These are phyloP conservation scores for Pammene fasciana DNA, from an alignment of 2,888 invertebrate genomes.

Conservation along the genomic window DNA sequence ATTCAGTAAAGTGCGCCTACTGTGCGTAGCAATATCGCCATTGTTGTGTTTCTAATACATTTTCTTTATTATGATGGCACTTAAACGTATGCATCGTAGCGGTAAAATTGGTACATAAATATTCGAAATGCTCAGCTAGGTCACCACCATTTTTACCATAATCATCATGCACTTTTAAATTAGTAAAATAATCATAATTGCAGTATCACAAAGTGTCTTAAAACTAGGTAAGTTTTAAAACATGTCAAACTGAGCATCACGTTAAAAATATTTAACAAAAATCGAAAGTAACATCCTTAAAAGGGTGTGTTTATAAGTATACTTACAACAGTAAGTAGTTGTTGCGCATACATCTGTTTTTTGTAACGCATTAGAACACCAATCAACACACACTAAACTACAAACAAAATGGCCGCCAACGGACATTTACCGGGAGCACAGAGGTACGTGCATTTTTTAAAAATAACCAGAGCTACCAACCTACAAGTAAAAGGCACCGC, in stretches of 20 bases:
- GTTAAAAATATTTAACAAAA: not conserved
- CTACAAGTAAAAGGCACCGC: slow-evolving; percentile 9
- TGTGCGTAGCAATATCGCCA: slow-evolving; percentile 22
- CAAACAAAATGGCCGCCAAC: slow-evolving; percentile 55
- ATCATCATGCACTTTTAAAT: not conserved
- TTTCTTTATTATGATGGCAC: slow-evolving; percentile 22
- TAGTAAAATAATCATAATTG: not conserved
- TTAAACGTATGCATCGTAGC: slow-evolving; percentile 15
- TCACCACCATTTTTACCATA: not conserved
- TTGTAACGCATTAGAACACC: slow-evolving; percentile 27
- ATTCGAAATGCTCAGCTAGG: not conserved
- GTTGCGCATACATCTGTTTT: slow-evolving; percentile 20
- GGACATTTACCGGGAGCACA: slow-evolving; percentile 59
- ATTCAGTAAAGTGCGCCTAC: slow-evolving; percentile 31
- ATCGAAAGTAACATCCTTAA: not conserved
- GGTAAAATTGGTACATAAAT: not conserved
- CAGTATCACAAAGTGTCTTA: not conserved
- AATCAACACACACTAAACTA: slow-evolving; percentile 35
- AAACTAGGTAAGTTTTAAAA: not conserved
- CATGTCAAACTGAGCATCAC: not conserved
- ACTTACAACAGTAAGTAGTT: not conserved
- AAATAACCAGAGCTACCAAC: slow-evolving; percentile 48
- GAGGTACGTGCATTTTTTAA: slow-evolving; percentile 43
- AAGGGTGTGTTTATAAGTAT: too few relatives aligned
- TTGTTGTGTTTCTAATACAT: slow-evolving; percentile 32